Conservation (phyloP, 2,888 invertebrate species). For the Morpho achilles region DNA sequence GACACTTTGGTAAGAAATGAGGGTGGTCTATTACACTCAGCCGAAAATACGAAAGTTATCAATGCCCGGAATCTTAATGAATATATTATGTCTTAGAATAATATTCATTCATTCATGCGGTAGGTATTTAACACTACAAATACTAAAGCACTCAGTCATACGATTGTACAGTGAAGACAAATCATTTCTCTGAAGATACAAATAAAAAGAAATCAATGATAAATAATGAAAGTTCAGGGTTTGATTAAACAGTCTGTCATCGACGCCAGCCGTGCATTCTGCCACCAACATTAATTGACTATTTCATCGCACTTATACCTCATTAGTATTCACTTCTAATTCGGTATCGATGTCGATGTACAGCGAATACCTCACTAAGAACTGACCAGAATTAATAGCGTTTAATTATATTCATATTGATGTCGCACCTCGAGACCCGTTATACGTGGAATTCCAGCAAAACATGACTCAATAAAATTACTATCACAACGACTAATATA, state of each 20-base stretch:
- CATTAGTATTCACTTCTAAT: slow-evolving; percentile 56
- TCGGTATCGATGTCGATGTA: slow-evolving; percentile 29
- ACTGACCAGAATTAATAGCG: slow-evolving; percentile 38
- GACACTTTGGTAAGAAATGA: too few species aligned
- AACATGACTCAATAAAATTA: slow-evolving; percentile 23
- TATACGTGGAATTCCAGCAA: slow-evolving; percentile 28
- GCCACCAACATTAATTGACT: slow-evolving; percentile 68
- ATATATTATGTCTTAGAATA: too few species aligned
- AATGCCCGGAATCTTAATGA: too few species aligned
- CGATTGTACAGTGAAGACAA: background rate
- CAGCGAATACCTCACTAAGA: slow-evolving; percentile 27
- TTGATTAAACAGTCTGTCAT: slow-evolving; percentile 70
- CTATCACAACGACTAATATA: slow-evolving; percentile 15
- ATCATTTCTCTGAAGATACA: slow-evolving; percentile 10
- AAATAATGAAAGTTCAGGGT: slow-evolving; percentile 64
- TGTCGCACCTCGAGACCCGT: slow-evolving; percentile 36
- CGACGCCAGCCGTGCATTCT: slow-evolving; percentile 44
- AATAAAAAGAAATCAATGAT: slow-evolving; percentile 41
- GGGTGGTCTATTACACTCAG: too few species aligned
- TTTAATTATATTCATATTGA: slow-evolving; percentile 40
- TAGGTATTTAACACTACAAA: too few species aligned
- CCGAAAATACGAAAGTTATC: too few species aligned
- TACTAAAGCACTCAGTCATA: too few species aligned
- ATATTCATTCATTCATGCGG: too few species aligned
- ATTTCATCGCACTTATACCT: slow-evolving; percentile 65